Evolutionary conservation across 2,888 invertebrate genomes (phyloP).

Genomic region (Trissolcus japonicus): DNA sequence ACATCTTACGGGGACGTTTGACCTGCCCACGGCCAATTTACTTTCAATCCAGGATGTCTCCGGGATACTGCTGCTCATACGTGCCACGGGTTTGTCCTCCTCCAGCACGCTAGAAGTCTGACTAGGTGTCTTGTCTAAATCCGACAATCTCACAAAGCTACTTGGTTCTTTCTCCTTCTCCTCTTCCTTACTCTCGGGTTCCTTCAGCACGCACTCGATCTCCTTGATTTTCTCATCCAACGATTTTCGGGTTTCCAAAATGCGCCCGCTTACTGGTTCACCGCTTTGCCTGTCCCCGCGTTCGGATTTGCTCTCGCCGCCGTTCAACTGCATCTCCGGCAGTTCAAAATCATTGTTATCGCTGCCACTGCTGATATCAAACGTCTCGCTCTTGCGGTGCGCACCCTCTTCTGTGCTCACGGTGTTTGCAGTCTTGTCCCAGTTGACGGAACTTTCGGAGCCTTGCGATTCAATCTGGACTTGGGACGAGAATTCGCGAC

Average conservation of each 20-base stretch:
- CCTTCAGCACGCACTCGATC: slow-evolving; percentile 69
- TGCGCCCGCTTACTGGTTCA: slow-evolving; percentile 59
- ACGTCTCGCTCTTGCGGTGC: slow-evolving; percentile 72
- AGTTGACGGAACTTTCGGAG: slow-evolving; percentile 68
- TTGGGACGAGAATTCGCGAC: slow-evolving; percentile 59
- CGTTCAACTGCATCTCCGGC: slow-evolving; percentile 64
- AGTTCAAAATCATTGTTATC: slow-evolving; percentile 70
- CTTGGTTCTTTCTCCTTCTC: slow-evolving; percentile 61
- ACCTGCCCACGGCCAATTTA: slow-evolving; percentile 81
- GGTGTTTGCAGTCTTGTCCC: slow-evolving; percentile 71
- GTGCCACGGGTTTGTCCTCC: slow-evolving; percentile 73
- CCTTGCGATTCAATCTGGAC: slow-evolving; percentile 58
- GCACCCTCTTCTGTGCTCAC: slow-evolving; percentile 68
- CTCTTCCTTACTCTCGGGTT: slow-evolving; percentile 60
- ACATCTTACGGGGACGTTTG: slow-evolving; percentile 77
- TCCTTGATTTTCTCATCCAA: slow-evolving; percentile 71
- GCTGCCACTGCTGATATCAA: slow-evolving; percentile 72
- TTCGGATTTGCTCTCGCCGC: slow-evolving; percentile 43
- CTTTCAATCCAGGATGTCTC: slow-evolving; percentile 83
- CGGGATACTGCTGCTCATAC: slow-evolving; percentile 84
- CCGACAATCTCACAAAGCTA: slow-evolving; percentile 86
- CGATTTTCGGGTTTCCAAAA: slow-evolving; percentile 69
- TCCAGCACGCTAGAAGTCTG: slow-evolving; percentile 70
- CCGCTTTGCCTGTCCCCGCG: slow-evolving; percentile 54
- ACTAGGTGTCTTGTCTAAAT: slow-evolving; percentile 83